Evolutionary conservation across 2,888 invertebrate species (phyloP), one percentile per base, ranked within the genome.

Genomic region (Phania funesta): DNA sequence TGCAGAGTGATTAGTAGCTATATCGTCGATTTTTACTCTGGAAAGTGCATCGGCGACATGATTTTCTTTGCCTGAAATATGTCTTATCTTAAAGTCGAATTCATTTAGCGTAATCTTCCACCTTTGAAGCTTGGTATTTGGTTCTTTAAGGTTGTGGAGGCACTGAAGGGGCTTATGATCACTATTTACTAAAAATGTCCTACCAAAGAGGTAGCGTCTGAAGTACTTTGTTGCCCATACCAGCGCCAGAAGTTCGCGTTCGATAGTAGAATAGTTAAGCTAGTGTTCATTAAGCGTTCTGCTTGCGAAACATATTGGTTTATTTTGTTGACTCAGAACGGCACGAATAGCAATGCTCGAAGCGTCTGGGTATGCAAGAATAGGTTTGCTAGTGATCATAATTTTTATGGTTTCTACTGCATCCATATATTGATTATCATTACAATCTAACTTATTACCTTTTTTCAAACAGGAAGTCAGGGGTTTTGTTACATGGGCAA

Each of bases 281-380:
- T 48, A 20, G 11, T 24, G 50, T 13, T 52, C 26, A 26, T 26
- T 9, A n/a, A n/a, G n/a, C n/a, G n/a, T n/a, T n/a, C n/a, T n/a
- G n/a, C n/a, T n/a, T n/a, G n/a, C n/a, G n/a, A n/a, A n/a, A n/a
- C n/a, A n/a, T n/a, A n/a, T n/a, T n/a, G 11, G 46, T 2, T 29
- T 5, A 62, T 46, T 16, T 9, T 29, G 1, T 22, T 48, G 48
- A 20, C 65, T 65, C 16, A 44, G 24, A 8, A 65, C 50, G 2
- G 80, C 84, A 11, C 83, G 83, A 26, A 84, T 35, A 20, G 80
- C 84, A 62, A 58, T 68, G 24, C 74, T 77, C 11, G 73, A 75
- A n/a, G 80, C 77, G 52, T 84, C 78, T 3, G 82, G 80, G 54
- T 73, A 70, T 38, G 50, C 26, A 16, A 81, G 48, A 29, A 84